Percentiles rank a stretch among this genome's conserved stretches.
Evolutionary conservation across 2,888 invertebrate genomes (phyloP).

Genomic region (Hirtodrosophila duncani): DNA sequence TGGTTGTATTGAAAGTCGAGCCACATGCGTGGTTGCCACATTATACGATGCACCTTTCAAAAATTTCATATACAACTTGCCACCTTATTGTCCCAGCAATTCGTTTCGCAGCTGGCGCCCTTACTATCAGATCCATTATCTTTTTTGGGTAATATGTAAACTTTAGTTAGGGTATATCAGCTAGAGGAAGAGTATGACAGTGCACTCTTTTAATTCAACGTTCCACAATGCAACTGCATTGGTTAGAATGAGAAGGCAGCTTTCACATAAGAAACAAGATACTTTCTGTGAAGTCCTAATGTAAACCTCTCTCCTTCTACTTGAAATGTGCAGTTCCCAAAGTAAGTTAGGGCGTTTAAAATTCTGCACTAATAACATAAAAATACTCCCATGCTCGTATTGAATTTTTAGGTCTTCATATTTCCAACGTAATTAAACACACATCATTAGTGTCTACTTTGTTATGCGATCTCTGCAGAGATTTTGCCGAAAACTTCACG

Average conservation of each 20-base stretch:
- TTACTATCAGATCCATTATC: constrained; percentile 34
- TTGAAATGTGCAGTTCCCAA: too few species aligned
- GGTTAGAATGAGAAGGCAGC: too few species aligned
- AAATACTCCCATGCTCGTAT: too few species aligned
- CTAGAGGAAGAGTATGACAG: too few species aligned
- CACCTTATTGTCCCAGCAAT: constrained; percentile 43
- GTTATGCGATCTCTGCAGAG: constrained; percentile 56
- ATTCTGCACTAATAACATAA: constrained; percentile 1
- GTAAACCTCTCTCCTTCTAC: too few species aligned
- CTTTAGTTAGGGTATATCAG: too few species aligned
- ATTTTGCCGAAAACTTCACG: constrained; percentile 26
- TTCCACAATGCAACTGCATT: too few species aligned
- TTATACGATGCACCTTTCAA: constrained; percentile 20
- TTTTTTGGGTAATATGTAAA: constrained; percentile 12
- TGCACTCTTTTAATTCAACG: too few species aligned
- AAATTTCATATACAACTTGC: constrained; percentile 37
- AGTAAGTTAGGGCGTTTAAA: neutral
- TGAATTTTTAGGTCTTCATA: constrained; percentile 1
- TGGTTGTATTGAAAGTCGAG: constrained; percentile 5
- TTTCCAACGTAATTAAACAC: constrained; percentile 27
- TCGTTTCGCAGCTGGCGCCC: constrained; percentile 28
- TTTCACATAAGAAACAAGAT: too few species aligned
- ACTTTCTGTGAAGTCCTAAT: too few species aligned
- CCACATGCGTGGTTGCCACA: constrained; percentile 24
- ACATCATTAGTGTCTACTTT: constrained; percentile 61